Base-by-base conservation (phyloP, 1,140 invertebrate species). In the Drosophila tsacasi region DNA sequence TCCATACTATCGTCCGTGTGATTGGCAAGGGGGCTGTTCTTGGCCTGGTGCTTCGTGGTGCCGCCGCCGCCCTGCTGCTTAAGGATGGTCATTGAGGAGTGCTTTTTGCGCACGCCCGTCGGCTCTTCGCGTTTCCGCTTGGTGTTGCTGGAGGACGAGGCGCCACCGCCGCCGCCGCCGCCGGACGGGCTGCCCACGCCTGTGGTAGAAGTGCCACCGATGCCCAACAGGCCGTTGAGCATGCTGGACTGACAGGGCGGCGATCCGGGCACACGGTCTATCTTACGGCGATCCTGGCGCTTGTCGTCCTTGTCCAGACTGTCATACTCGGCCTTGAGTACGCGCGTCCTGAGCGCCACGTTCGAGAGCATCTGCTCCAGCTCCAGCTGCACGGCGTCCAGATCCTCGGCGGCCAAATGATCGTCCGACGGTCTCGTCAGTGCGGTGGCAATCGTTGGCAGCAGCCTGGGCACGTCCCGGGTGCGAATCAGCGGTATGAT, bases 281-380 rank as follows among this genome's bases (percentile, higher is more conserved):
- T 76, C 94, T 95, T 89, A 94, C 96, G 74, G 95, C 96, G 91
- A 68, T 92, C 91, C 47, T 85, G 87, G 23, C 95, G 94, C 76
- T 95, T 95, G 39, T 97, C 96, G 71, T 95, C 95, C 39, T 95
- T 95, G 63, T 96, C 95, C 46, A 97, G 94, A 79, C 93, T 95
- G 44, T 95, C 94, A 72, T 96, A 95, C 94, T 98, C 97, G 9
- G 95, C 94, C 83, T 97, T 95, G 6, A 98, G 94, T 50, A 96
- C 95, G 76, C 96, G 94, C 73, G 95, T 95, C 44, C 98, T 94
- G 3, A 98, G 94, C 1, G 97, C 96, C 35, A 97, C 96, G 47
- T 96, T 96, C 0, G 97, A 97, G 13, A 98, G 93, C 32, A 99
- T 93, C 44, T 96, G 96, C 93, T 99, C 98, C n/a, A 99, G 93